Base-by-base conservation (phyloP, 2,888 invertebrate genomes). In the Magallana nippona region DNA sequence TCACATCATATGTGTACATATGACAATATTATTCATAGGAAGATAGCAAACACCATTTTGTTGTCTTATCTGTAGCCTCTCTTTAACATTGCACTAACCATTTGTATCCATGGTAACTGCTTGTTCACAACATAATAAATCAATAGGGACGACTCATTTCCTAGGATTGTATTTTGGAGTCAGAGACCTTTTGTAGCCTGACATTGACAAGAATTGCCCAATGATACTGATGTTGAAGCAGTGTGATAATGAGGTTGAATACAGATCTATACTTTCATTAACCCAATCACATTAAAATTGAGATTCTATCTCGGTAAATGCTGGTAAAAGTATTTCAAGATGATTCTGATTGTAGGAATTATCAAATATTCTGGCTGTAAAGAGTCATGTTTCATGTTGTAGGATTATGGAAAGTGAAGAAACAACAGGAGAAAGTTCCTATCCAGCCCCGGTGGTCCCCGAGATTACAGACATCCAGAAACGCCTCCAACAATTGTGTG, bases 391-490 rank as follows among this genome's bases (percentile, higher is more conserved):
- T 44, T 44, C 44, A 27, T 27, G 13, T 71, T 71, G 22, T 71
- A 71, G 71, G 27, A 71, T 71, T 32, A 71, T 71, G 71, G 71
- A 71, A 71, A 71, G 27, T 15, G 11, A 71, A 22, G 71, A 71
- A 19, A 71, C 71, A 15, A 11, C 71, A 1, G 32, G 71, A 27
- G 71, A 71, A 27, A 27, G 71, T 71, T 71, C 71, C 22, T 71
- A 71, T 13, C 71, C 71, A 2, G 71, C 71, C 71, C 71, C 71
- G 5, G 27, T 71, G 15, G 79, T 22, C 11, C 79, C 79, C 13
- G 56, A 79, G 79, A 57, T 79, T 13, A 79, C 79, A 15, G 79
- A 19, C 56, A 79, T 79, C 19, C 79, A 79, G 79, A 79, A 56
- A 57, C 79, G 79, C 57, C 57, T 79, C 15, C 79, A 79, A 17